Evolutionary conservation across 1,140 invertebrate genomes (phyloP).

Genomic region (Papilio xuthus): DNA sequence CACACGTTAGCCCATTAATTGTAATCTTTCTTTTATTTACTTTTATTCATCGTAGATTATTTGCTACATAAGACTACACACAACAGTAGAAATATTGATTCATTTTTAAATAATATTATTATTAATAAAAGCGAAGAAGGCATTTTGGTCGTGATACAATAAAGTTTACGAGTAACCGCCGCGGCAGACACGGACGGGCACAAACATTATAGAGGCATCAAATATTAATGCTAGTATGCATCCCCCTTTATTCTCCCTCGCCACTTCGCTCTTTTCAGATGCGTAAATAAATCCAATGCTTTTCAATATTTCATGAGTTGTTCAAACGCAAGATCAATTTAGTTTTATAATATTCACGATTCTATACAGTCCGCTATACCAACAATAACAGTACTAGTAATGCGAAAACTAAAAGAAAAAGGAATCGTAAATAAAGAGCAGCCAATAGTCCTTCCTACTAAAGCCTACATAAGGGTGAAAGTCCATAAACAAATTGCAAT

Average conservation of each 20-base stretch:
- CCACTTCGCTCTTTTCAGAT: conserved; percentile 26
- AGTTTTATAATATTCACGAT: not conserved
- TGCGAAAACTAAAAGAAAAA: not conserved
- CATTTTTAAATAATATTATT: not conserved
- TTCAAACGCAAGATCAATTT: not conserved
- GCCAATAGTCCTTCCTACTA: not conserved
- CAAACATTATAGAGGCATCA: conserved; percentile 37
- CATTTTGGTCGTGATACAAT: not conserved
- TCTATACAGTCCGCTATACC: too few relatives aligned
- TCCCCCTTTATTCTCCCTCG: conserved; percentile 24
- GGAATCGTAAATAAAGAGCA: not conserved
- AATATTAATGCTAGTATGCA: conserved; percentile 42
- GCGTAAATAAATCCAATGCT: conserved; percentile 8
- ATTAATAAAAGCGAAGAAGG: not conserved
- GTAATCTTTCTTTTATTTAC: not conserved
- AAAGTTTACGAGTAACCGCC: conserved; percentile 3
- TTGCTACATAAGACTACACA: not conserved
- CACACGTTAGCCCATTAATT: not conserved
- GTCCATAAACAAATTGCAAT: conserved; percentile 22
- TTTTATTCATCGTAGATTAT: not conserved
- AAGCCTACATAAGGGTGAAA: not conserved
- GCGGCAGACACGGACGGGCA: conserved; percentile 28
- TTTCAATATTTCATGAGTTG: not conserved
- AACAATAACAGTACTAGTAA: too few relatives aligned
- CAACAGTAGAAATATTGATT: not conserved